Base-by-base conservation (phyloP, 2,113 vertebrate genomes). In the Ancistrus triradiatus region DNA sequence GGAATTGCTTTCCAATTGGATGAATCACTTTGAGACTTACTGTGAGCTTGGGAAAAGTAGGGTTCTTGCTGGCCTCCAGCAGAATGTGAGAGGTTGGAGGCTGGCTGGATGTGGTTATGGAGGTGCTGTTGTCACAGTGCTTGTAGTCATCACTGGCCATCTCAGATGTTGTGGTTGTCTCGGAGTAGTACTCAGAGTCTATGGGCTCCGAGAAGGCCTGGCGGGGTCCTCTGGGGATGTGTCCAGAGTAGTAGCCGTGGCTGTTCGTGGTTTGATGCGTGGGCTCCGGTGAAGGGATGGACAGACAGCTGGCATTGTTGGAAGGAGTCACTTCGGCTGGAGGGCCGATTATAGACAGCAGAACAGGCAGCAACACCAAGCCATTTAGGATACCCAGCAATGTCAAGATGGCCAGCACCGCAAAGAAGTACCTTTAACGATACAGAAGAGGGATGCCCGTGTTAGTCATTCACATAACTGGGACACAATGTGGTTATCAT, bases 331-430 rank as follows among this genome's bases (percentile, higher is more conserved):
- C 90, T 87, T 98, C 94, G 1, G 94, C 84, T 0, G 95, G 94
- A 19, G 96, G 96, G 4, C 96, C 96, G 1, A 94, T 88, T 77
- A 98, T 63, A 0, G 96, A 99, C 28, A 99, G 89, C 57, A 99
- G 82, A 57, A 98, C 95, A 0, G 96, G 96, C 57, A 99, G 91
- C 62, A 99, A 87, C 38, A 97, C 92, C 21, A 99, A 83, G 15
- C 96, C 96, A 0, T 99, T 98, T 56, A 99, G 89, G 69, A 98
- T 88, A 13, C 96, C 96, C 86, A 99, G 53, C 60, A 96, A 75
- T 0, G 96, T 97, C 78, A 99, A 87, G 66, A 95, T 91, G 14
- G 92, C 92, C 70, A 98, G 84, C 63, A 98, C 95, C 0, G 94
- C 86, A 22, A 99, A 99, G 82, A 99, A 98, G 78, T 97, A 99